These are phyloP conservation scores for Eretmocerus hayati DNA, from an alignment of 2,888 invertebrate species.

Conservation along the genomic window DNA sequence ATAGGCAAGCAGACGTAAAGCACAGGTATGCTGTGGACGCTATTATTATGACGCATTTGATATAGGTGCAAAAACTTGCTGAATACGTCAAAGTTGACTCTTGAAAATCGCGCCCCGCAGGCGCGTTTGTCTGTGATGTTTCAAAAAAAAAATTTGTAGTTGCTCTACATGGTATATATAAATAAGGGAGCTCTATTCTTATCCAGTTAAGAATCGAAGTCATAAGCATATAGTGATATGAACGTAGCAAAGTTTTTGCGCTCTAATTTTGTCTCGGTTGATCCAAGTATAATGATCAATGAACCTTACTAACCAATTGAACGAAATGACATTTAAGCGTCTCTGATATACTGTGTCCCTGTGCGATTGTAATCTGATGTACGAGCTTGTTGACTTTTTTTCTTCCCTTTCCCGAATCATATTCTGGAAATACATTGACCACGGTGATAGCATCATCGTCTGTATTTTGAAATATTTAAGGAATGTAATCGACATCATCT, in stretches of 20 bases:
- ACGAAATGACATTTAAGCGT: slow-evolving; percentile 15
- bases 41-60: slow-evolving; percentile 8
- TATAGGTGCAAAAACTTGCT: slow-evolving; percentile 4
- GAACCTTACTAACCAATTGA: no score
- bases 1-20: slow-evolving; percentile 19
- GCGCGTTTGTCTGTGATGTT: slow-evolving; percentile 23
- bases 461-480: slow-evolving; percentile 14
- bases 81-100: slow-evolving; percentile 16
- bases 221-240: background rate
- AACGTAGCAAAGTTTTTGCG: background rate
- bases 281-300: no score
- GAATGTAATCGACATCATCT: slow-evolving; percentile 15
- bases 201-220: slow-evolving; percentile 14
- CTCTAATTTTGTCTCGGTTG: no score
- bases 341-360: slow-evolving; percentile 14
- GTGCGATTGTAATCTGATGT: slow-evolving; percentile 13
- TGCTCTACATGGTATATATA: slow-evolving; percentile 15
- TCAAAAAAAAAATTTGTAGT: slow-evolving; percentile 15
- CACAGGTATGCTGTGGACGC: slow-evolving; percentile 14
- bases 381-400: slow-evolving; percentile 7
- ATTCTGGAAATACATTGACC: slow-evolving; percentile 19
- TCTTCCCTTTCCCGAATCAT: slow-evolving; percentile 13
- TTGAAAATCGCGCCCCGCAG: slow-evolving; percentile 9
- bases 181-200: slow-evolving; percentile 21
- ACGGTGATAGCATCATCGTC: slow-evolving; percentile 18